phyloP scores from a whole-genome alignment of 2,888 invertebrate species.

The Ectemnius lituratus region DNA sequence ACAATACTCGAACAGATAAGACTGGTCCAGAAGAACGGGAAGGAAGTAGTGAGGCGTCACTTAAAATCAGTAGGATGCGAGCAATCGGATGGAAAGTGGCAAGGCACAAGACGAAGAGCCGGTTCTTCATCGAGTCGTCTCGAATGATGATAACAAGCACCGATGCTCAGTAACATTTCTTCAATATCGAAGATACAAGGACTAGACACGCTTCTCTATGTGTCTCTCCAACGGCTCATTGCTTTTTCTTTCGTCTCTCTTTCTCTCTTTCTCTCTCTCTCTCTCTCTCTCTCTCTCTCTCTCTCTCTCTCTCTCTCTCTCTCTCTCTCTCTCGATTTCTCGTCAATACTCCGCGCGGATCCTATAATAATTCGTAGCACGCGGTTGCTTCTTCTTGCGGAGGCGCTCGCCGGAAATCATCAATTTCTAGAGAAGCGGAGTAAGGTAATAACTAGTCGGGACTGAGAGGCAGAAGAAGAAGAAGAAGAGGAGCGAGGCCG shows the following conservation, averaged over 20 bases:
- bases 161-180: neutral
- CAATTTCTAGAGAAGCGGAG: slow-evolving; percentile 27
- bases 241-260: neutral
- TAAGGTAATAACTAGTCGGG: slow-evolving; percentile 15
- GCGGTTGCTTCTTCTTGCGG: slow-evolving; percentile 12
- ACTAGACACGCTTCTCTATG: neutral
- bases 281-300: neutral
- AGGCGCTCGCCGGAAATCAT: slow-evolving; percentile 28
- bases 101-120: neutral
- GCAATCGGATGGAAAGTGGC: too few relatives aligned
- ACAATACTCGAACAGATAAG: too few relatives aligned
- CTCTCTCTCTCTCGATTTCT: neutral
- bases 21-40: too few relatives aligned
- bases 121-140: too few relatives aligned
- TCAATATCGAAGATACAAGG: slow-evolving; percentile 13
- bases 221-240: neutral
- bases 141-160: too few relatives aligned
- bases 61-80: neutral
- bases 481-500: neutral
- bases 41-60: too few relatives aligned
- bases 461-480: slow-evolving; percentile 1
- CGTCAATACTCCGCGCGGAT: slow-evolving; percentile 8
- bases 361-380: slow-evolving; percentile 31
- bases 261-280: neutral
- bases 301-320: too few relatives aligned